Percentiles rank a stretch among this genome's conserved stretches.
These are phyloP conservation scores for Saturnia pavonia DNA, from an alignment of 2,888 invertebrate species.

Conservation along the genomic window DNA sequence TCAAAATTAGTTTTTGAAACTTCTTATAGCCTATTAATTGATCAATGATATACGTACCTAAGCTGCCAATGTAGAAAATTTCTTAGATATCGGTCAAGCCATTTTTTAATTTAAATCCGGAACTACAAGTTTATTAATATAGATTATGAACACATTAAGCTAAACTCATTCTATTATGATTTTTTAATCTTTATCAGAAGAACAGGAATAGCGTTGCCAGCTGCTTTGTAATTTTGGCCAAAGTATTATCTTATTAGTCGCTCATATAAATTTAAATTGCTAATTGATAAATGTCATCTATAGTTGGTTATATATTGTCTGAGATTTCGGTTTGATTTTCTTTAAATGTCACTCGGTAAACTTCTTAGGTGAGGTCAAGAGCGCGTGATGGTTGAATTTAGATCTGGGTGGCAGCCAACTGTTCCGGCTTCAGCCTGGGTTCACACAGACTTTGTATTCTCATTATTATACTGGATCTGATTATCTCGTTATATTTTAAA, in stretches of 20 bases:
- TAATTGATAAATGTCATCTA: constrained; percentile 16
- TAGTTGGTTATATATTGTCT: constrained; percentile 17
- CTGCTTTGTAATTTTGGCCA: background rate
- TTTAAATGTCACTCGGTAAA: constrained; percentile 51
- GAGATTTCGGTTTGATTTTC: constrained; percentile 25
- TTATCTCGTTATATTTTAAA: constrained; percentile 32
- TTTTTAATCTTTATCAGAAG: background rate
- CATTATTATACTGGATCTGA: constrained; percentile 44
- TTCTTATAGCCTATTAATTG: too few relatives aligned
- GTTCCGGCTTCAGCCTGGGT: constrained; percentile 48
- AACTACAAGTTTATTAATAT: background rate
- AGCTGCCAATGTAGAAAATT: too few relatives aligned
- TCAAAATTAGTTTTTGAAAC: too few relatives aligned
- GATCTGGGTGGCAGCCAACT: constrained; percentile 71
- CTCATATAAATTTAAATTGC: background rate
- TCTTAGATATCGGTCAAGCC: too few relatives aligned
- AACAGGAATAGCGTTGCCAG: background rate
- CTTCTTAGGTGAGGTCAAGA: constrained; percentile 71
- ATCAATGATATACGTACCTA: too few relatives aligned
- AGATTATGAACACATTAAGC: background rate
- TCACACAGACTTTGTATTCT: constrained; percentile 45
- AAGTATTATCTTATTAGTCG: background rate
- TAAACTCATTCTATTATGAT: background rate
- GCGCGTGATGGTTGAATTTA: constrained; percentile 62
- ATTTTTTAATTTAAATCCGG: too few relatives aligned